phyloP scores from a whole-genome alignment of 2,113 vertebrate species.

The Rafetus swinhoei region DNA sequence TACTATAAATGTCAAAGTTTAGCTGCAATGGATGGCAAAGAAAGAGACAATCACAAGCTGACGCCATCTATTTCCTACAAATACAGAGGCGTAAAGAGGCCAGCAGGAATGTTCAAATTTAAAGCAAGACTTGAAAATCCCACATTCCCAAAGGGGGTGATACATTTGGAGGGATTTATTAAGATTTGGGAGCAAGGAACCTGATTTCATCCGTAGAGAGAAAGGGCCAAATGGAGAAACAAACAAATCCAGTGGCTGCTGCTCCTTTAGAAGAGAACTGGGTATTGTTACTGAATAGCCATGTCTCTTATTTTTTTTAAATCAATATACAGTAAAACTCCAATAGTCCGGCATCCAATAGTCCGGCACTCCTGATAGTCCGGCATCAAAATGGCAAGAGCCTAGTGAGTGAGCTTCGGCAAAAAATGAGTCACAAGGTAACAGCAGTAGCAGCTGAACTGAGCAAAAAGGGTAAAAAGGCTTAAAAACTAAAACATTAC shows the following conservation, averaged over 20 bases:
- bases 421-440: too few relatives aligned
- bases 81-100: neutral
- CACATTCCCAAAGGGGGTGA: neutral
- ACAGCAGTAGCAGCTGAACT: too few relatives aligned
- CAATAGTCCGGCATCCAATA: too few relatives aligned
- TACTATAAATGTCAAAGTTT: constrained; percentile 3
- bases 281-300: neutral
- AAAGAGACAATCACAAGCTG: neutral
- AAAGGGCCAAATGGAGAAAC: neutral
- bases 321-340: too few relatives aligned
- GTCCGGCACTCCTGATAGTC: too few relatives aligned
- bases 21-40: neutral
- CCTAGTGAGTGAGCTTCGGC: too few relatives aligned
- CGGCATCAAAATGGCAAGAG: too few relatives aligned
- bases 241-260: neutral
- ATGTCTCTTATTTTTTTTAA: neutral
- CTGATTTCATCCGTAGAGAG: neutral
- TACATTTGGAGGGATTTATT: neutral
- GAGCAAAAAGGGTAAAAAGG: too few relatives aligned
- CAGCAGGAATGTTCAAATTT: neutral
- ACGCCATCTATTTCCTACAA: neutral
- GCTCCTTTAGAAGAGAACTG: neutral
- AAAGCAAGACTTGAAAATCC: neutral
- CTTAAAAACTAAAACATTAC: too few relatives aligned
- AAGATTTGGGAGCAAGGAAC: neutral